Evolutionary conservation across 2,888 invertebrate genomes (phyloP).

Genomic region (Mythimna pallens): DNA sequence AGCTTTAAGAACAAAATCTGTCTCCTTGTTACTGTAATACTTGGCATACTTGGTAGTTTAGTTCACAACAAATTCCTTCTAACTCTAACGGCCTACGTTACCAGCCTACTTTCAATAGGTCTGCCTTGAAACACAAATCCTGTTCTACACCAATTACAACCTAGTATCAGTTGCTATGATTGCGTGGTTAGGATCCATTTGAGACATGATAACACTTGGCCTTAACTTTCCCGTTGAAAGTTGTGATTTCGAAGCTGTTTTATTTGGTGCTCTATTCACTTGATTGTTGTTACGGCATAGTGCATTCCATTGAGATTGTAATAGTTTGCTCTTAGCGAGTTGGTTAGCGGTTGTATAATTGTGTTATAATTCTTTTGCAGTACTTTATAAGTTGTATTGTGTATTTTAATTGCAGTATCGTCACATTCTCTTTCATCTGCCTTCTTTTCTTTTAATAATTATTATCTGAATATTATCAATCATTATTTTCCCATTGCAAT

Average conservation of each 20-base stretch:
- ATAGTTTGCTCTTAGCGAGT: not conserved
- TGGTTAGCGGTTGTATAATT: constrained; percentile 19
- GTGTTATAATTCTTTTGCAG: not conserved
- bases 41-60: not conserved
- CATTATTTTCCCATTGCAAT: too few relatives aligned
- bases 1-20: not conserved
- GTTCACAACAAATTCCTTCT: not conserved
- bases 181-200: constrained; percentile 47
- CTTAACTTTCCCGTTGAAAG: constrained; percentile 26
- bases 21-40: not conserved
- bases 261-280: constrained; percentile 5
- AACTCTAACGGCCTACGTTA: constrained; percentile 11
- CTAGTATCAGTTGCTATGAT: constrained; percentile 8
- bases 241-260: constrained; percentile 4
- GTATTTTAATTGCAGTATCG: not conserved
- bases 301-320: constrained; percentile 16
- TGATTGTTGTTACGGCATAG: constrained; percentile 20
- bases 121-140: constrained; percentile 51
- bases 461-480: not conserved
- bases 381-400: not conserved
- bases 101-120: constrained; percentile 45
- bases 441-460: rapidly evolving
- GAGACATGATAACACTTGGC: constrained; percentile 19
- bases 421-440: not conserved
- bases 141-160: constrained; percentile 40